A percentile compares a stretch with the other conserved stretches of the same genome.
Evolutionary conservation across 2,113 vertebrate genomes (phyloP).

Genomic region (Ailurus styani): DNA sequence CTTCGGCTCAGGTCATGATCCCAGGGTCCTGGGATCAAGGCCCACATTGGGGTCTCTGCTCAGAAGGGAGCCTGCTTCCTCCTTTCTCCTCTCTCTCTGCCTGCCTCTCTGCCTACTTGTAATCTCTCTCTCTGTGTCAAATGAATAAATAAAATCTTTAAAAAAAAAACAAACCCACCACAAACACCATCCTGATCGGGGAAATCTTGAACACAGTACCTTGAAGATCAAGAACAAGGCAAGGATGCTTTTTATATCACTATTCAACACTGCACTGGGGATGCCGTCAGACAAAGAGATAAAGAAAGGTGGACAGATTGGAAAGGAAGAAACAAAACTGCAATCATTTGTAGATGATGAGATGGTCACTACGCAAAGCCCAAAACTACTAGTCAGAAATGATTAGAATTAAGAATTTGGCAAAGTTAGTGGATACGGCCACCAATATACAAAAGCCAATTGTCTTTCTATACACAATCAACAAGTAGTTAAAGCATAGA

Average conservation of each 20-base stretch:
- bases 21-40: no score
- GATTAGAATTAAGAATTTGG: not conserved
- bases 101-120: no score
- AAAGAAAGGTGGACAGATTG: not conserved
- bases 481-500: not conserved
- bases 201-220: not conserved
- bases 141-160: no score
- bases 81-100: no score
- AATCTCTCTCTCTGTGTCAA: no score
- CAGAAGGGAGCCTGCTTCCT: no score
- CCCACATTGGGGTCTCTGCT: no score
- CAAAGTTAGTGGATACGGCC: not conserved
- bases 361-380: not conserved
- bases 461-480: not conserved
- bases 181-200: not conserved
- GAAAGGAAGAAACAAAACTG: not conserved
- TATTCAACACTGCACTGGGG: not conserved
- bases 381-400: not conserved
- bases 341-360: not conserved
- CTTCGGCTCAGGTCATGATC: no score
- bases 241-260: not conserved
- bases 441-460: not conserved
- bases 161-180: no score
- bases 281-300: not conserved
- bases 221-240: not conserved